phyloP scores from a whole-genome alignment of 1,140 invertebrate genomes.

The Macrosteles quadrilineatus region DNA sequence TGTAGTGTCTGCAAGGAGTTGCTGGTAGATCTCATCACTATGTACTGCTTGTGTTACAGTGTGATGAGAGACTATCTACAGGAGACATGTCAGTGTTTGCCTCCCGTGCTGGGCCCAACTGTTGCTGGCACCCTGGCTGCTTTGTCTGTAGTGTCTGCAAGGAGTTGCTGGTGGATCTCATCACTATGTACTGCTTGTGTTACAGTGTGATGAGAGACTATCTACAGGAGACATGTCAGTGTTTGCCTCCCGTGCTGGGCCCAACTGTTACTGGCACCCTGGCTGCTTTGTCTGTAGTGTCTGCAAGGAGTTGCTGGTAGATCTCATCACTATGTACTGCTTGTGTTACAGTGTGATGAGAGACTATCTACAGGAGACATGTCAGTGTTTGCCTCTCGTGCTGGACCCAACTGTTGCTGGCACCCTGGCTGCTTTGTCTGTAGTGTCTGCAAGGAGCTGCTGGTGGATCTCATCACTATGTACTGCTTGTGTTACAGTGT shows the following conservation, averaged over 20 bases:
- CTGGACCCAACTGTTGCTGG: conserved; percentile 70
- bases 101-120: conserved; percentile 75
- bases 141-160: conserved; percentile 88
- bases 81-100: conserved; percentile 92
- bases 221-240: conserved; percentile 87
- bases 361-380: conserved; percentile 82
- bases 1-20: conserved; percentile 88
- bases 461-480: no score
- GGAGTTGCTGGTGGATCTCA: conserved; percentile 65
- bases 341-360: conserved; percentile 75
- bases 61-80: conserved; percentile 74
- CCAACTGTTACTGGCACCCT: conserved; percentile 87
- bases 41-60: conserved; percentile 69
- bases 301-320: no score
- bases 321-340: conserved; percentile 68
- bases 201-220: conserved; percentile 81
- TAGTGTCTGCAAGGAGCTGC: no score
- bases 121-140: conserved; percentile 94
- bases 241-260: conserved; percentile 81
- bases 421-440: conserved; percentile 86
- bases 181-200: conserved; percentile 61
- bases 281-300: conserved; percentile 90
- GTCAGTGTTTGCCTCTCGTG: conserved; percentile 82
- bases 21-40: no score
- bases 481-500: conserved; percentile 64